Evolutionary conservation across 2,888 invertebrate genomes (phyloP).

Genomic region (Eubasilissa splendida): DNA sequence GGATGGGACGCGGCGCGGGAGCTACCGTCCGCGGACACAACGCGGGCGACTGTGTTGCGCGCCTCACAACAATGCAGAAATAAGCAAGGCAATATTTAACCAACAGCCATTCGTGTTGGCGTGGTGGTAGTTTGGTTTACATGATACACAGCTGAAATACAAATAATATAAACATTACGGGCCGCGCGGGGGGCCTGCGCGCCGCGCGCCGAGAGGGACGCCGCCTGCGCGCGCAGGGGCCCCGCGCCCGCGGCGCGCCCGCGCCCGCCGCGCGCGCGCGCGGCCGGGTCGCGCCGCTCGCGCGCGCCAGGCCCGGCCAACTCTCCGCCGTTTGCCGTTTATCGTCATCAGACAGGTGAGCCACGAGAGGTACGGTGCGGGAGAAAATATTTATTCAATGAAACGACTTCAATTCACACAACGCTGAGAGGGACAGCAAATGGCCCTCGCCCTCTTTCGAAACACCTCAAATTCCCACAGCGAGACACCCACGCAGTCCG

Average conservation of each 20-base stretch:
- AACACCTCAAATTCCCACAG: too few species aligned
- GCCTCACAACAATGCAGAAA: constrained; percentile 73
- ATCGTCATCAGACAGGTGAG: too few species aligned
- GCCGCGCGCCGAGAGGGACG: constrained; percentile 56
- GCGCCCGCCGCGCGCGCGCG: neutral
- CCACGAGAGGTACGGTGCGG: too few species aligned
- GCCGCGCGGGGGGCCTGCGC: constrained; percentile 67
- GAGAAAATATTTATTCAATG: too few species aligned
- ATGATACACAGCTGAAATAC: constrained; percentile 76
- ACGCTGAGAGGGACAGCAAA: too few species aligned
- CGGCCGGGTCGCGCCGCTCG: neutral
- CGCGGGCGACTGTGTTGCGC: constrained; percentile 43
- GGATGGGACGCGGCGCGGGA: constrained; percentile 4
- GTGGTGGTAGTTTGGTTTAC: constrained; percentile 76
- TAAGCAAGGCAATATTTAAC: constrained; percentile 76
- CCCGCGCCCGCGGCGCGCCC: neutral
- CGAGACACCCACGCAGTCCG: too few species aligned
- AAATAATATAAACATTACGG: constrained; percentile 75
- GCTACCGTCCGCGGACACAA: constrained; percentile 44
- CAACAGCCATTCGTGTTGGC: constrained; percentile 69
- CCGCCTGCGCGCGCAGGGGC: constrained; percentile 6
- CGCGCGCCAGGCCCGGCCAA: neutral
- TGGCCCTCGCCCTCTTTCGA: too few species aligned
- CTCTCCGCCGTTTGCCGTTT: neutral
- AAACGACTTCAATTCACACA: too few species aligned